Evolutionary conservation across 1,140 invertebrate species (phyloP), one percentile per base, ranked within the genome.

Genomic region (Cydia pomonella): DNA sequence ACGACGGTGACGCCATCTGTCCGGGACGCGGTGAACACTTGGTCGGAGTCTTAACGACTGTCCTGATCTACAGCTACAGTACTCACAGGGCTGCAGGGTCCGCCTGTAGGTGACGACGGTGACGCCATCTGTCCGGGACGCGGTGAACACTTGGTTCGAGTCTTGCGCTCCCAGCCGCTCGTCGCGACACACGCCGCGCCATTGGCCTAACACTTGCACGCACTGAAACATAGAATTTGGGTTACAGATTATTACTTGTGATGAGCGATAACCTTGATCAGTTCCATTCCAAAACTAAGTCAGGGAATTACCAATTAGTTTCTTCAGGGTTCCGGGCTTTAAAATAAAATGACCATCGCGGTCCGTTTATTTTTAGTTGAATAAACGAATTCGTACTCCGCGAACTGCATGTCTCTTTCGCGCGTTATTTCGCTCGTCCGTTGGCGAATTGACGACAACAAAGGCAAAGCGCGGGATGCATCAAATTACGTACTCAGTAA

Each of bases 111-210:
- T 97, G n/a, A 98, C 95, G 3, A 94, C 93, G 77, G 95, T 97
- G 78, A 98, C 95, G 10, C 96, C 97, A 91, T 97, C 95, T 81
- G 95, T 95, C 79, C 96, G 93, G 1, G 90, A 85, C 13, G 95
- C 95, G 3, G 95, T 96, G 78, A 95, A 95, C 53, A 97, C 82
- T 91, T 97, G 97, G 88, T 97, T 96, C 84, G 94, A 96, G 81
- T 98, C 96, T 75, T 95, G 90, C 0, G 96, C 97, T 38, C 97
- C 97, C 1, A 97, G 94, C 4, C 95, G 82, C 74, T 95, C 95
- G 87, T 98, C 97, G 81, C 95, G 95, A 82, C 97, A 98, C 0
- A 98, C 97, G 25, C 97, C 97, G 88, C 95, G 97, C 84, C 97
- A 97, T 77, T 95, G 95, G 0, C 97, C 97, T 59, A 98, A 92